These are phyloP conservation scores for Caenorhabditis drosophilae DNA, from an alignment of 2,888 invertebrate species.

Conservation along the genomic window DNA sequence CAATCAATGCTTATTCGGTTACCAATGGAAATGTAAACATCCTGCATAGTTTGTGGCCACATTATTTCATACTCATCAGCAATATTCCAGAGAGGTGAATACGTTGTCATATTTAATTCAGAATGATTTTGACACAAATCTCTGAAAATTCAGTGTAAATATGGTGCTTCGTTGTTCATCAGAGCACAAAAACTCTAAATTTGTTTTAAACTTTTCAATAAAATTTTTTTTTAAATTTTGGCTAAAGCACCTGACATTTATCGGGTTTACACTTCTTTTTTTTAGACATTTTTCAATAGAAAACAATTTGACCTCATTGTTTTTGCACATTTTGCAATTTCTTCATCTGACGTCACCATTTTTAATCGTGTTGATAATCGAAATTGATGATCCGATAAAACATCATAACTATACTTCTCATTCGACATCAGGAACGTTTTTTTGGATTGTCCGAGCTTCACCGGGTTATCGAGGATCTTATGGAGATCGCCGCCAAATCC, in stretches of 20 bases:
- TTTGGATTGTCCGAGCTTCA: conserved; percentile 48
- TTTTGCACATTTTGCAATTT: conserved; percentile 49
- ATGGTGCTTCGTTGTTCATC: too few relatives aligned
- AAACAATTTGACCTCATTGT: conserved; percentile 38
- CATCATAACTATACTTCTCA: conserved; percentile 55
- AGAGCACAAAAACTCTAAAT: too few relatives aligned
- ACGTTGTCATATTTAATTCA: conserved; percentile 44
- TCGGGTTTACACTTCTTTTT: too few relatives aligned
- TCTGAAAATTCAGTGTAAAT: too few relatives aligned
- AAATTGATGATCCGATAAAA: conserved; percentile 44
- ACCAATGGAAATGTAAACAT: conserved; percentile 60
- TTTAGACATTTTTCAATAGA: neutral
- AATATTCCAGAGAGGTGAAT: conserved; percentile 60
- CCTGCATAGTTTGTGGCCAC: conserved; percentile 64
- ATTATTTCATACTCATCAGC: conserved; percentile 64
- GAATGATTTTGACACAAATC: conserved; percentile 28
- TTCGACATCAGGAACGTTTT: conserved; percentile 53
- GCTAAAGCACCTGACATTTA: too few relatives aligned
- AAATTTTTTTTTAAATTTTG: too few relatives aligned
- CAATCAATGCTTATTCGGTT: neutral
- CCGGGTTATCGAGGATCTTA: conserved; percentile 38
- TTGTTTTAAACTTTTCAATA: too few relatives aligned
- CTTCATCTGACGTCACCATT: conserved; percentile 46
- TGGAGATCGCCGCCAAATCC: conserved; percentile 52
- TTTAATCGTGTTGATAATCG: conserved; percentile 51